These are phyloP conservation scores for Phalanger gymnotis DNA, from an alignment of 2,797 vertebrate species.

Conservation along the genomic window DNA sequence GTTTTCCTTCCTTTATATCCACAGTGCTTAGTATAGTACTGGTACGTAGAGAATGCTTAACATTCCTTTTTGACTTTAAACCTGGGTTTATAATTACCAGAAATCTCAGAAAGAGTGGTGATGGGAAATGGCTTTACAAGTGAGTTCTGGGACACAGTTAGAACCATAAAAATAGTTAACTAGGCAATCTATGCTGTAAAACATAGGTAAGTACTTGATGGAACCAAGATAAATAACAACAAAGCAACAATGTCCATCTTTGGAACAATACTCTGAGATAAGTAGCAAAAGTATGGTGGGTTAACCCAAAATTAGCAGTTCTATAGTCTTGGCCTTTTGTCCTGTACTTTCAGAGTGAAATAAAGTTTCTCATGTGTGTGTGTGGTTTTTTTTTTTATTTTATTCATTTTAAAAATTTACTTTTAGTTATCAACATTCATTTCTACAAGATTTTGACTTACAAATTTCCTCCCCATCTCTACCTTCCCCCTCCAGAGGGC, in stretches of 20 bases:
- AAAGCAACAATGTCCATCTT: not conserved
- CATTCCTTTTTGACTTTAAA: not conserved
- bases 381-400: no score
- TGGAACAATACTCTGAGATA: not conserved
- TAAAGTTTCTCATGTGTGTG: conserved; percentile 11
- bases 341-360: not conserved
- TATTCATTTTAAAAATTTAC: no score
- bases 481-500: no score
- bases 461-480: no score
- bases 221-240: not conserved
- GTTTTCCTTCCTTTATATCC: not conserved
- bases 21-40: not conserved
- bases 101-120: not conserved
- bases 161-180: not conserved
- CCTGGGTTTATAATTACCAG: not conserved
- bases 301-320: not conserved
- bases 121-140: not conserved
- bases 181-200: not conserved
- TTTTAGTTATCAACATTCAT: no score
- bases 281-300: not conserved
- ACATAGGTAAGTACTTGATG: not conserved
- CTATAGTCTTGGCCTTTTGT: not conserved
- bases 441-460: no score
- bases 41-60: not conserved
- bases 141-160: not conserved